Evolutionary conservation across 2,113 vertebrate genomes (phyloP).

Genomic region (Pleuronectes platessa): DNA sequence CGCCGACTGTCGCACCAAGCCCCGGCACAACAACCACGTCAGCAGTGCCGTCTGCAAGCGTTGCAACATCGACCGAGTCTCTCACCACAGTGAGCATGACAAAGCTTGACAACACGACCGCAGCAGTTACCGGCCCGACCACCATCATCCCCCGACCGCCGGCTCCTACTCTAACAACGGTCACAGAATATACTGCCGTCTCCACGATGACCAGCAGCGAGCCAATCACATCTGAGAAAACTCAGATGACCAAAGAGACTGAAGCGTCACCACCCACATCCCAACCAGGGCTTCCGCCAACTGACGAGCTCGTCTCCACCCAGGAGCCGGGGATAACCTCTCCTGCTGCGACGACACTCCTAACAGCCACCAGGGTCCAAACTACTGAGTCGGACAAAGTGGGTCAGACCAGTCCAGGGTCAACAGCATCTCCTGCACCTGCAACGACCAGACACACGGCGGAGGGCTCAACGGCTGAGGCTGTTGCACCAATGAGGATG

Average conservation of each 20-base stretch:
- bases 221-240: slow-evolving; percentile 21
- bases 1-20: slow-evolving; percentile 10
- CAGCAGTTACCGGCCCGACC: not conserved
- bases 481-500: slow-evolving; percentile 59
- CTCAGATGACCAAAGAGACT: slow-evolving; percentile 34
- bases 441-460: slow-evolving; percentile 15
- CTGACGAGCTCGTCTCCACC: slow-evolving; percentile 32
- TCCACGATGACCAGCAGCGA: slow-evolving; percentile 20
- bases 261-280: slow-evolving; percentile 16
- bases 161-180: slow-evolving; percentile 19
- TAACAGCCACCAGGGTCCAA: slow-evolving; percentile 4
- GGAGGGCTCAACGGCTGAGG: slow-evolving; percentile 36
- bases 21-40: slow-evolving; percentile 27
- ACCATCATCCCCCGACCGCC: slow-evolving; percentile 15
- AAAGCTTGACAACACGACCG: slow-evolving; percentile 9
- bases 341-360: slow-evolving; percentile 1
- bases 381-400: slow-evolving; percentile 19
- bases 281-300: not conserved
- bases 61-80: slow-evolving; percentile 10
- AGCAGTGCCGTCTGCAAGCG: slow-evolving; percentile 19
- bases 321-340: slow-evolving; percentile 1
- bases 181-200: slow-evolving; percentile 8
- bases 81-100: slow-evolving; percentile 38
- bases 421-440: not conserved
- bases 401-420: slow-evolving; percentile 25